Conservation (phyloP, 2,113 vertebrate species). For the Pungitius pungitius region DNA sequence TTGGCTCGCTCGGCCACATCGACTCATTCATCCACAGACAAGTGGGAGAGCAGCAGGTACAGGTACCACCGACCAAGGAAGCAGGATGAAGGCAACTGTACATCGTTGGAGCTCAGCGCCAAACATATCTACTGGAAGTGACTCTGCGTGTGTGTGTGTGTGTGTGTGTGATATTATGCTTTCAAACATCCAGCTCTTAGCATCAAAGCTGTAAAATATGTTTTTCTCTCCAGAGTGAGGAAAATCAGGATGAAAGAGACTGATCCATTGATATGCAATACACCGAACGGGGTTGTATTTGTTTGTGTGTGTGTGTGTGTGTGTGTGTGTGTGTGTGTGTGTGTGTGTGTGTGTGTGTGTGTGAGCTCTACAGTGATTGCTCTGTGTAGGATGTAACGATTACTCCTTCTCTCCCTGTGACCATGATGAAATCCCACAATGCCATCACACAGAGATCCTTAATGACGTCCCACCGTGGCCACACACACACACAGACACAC, state of each 20-base stretch:
- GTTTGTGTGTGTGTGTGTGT: background rate
- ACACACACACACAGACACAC: slow-evolving; percentile 35
- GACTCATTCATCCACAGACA: slow-evolving; percentile 39
- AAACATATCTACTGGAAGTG: slow-evolving; percentile 3
- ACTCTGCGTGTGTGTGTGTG: slow-evolving; percentile 3
- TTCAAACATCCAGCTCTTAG: slow-evolving; percentile 24
- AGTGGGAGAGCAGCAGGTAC: slow-evolving; percentile 35
- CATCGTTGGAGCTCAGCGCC: background rate
- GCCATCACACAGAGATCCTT: slow-evolving; percentile 48
- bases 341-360: slow-evolving; percentile 1
- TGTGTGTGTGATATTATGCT: slow-evolving; percentile 8
- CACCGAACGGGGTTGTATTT: background rate
- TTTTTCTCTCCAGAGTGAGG: slow-evolving; percentile 11
- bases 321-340: slow-evolving; percentile 3
- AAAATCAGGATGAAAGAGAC: slow-evolving; percentile 32
- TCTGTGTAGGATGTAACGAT: slow-evolving; percentile 53
- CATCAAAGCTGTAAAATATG: slow-evolving; percentile 39
- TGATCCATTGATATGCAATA: slow-evolving; percentile 29
- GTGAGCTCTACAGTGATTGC: slow-evolving; percentile 39
- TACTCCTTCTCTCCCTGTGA: slow-evolving; percentile 52
- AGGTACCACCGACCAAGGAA: background rate
- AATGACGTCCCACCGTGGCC: slow-evolving; percentile 51
- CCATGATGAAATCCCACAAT: slow-evolving; percentile 56
- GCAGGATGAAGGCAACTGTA: background rate
- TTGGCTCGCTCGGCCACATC: slow-evolving; percentile 23